Evolutionary conservation across 1,140 invertebrate genomes (phyloP).

Genomic region (Drosophila chauvacae): DNA sequence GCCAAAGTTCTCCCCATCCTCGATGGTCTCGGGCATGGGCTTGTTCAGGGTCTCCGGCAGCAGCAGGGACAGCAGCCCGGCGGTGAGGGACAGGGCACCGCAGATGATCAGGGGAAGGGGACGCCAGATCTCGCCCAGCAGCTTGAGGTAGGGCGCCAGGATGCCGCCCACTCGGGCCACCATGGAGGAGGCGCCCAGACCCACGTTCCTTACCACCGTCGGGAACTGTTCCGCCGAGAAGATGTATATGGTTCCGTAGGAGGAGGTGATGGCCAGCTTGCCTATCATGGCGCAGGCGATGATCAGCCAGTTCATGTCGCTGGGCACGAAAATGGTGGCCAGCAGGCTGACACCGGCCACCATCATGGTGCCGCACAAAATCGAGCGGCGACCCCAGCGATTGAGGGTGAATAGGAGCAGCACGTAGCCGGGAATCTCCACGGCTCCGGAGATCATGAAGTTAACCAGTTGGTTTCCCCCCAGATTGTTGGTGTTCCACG

Average conservation of each 20-base stretch:
- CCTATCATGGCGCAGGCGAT: slow-evolving; percentile 92
- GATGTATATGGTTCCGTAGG: slow-evolving; percentile 92
- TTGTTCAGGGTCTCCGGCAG: slow-evolving; percentile 92
- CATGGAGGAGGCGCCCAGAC: slow-evolving; percentile 91
- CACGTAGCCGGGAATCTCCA: slow-evolving; percentile 91
- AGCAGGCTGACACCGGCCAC: slow-evolving; percentile 88
- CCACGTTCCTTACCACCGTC: slow-evolving; percentile 92
- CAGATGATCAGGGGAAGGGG: slow-evolving; percentile 91
- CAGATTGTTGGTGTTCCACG: slow-evolving; percentile 91
- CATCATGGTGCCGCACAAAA: slow-evolving; percentile 90
- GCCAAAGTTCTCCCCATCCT: slow-evolving; percentile 90
- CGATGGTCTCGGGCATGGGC: slow-evolving; percentile 90
- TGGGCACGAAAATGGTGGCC: slow-evolving; percentile 87
- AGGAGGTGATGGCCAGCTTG: slow-evolving; percentile 92
- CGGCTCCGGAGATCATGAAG: slow-evolving; percentile 90
- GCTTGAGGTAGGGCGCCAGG: slow-evolving; percentile 90
- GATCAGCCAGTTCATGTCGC: slow-evolving; percentile 87
- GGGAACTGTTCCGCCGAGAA: slow-evolving; percentile 94
- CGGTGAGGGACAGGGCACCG: slow-evolving; percentile 88
- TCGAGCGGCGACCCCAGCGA: slow-evolving; percentile 89
- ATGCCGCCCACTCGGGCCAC: slow-evolving; percentile 91
- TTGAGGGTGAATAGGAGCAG: slow-evolving; percentile 90
- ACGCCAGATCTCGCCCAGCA: slow-evolving; percentile 88
- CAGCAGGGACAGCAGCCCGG: slow-evolving; percentile 88
- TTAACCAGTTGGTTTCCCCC: slow-evolving; percentile 91